Conservation (phyloP, 1,140 invertebrate genomes). For the Cecropterus lyciades region DNA sequence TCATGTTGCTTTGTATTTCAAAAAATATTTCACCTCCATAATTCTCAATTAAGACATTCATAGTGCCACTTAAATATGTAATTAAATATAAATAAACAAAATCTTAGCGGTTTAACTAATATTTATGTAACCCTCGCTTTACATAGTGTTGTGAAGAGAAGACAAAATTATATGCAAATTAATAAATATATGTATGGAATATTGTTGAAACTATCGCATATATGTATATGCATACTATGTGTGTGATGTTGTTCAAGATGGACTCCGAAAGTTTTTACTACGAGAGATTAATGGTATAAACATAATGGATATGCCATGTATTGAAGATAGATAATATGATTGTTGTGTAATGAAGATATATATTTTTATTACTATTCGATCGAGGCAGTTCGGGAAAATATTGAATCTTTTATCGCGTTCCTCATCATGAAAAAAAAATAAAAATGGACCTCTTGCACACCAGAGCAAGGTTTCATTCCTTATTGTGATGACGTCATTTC, state of each 20-base stretch:
- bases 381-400: constrained; percentile 19
- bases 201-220: constrained; percentile 4
- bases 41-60: neutral
- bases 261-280: constrained; percentile 42
- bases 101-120: constrained; percentile 16
- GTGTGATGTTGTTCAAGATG: constrained; percentile 7
- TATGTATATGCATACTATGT: neutral
- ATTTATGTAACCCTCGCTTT: constrained; percentile 47
- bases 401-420: neutral
- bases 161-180: neutral
- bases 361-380: constrained; percentile 62
- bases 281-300: constrained; percentile 35
- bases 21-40: no score
- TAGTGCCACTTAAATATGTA: neutral
- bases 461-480: no score
- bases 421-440: neutral
- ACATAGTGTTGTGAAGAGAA: constrained; percentile 48
- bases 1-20: no score
- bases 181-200: neutral
- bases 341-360: constrained; percentile 62
- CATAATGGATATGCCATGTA: constrained; percentile 33
- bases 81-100: constrained; percentile 9
- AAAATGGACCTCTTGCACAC: neutral
- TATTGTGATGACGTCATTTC: no score
- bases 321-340: constrained; percentile 41